phyloP scores from a whole-genome alignment of 2,113 vertebrate genomes.

The Abramis brama region DNA sequence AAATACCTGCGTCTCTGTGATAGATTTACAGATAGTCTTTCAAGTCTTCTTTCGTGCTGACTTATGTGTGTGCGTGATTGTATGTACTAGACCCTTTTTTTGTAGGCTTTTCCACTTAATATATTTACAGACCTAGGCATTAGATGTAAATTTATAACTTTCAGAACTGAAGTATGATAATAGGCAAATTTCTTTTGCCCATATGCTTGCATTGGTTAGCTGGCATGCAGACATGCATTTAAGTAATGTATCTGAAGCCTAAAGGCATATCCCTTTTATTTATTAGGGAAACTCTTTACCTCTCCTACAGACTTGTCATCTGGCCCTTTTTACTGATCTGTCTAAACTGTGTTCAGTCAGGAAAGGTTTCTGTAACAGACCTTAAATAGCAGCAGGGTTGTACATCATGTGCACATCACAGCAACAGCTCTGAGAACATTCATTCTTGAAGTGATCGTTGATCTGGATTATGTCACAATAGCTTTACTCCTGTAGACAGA shows the following conservation, averaged over 20 bases:
- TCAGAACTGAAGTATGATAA: not conserved
- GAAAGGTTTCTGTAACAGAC: slow-evolving; percentile 11
- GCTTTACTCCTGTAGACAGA: not conserved
- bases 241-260: slow-evolving; percentile 31
- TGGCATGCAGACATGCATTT: slow-evolving; percentile 1
- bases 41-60: slow-evolving; percentile 46
- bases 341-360: slow-evolving; percentile 16
- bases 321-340: not conserved
- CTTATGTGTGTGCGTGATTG: slow-evolving; percentile 37
- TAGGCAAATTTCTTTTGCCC: not conserved
- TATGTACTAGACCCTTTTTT: not conserved
- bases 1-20: slow-evolving; percentile 70
- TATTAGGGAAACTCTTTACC: not conserved
- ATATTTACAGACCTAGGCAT: not conserved
- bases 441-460: not conserved
- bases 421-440: not conserved
- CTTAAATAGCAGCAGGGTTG: not conserved
- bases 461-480: not conserved
- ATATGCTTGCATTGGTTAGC: not conserved
- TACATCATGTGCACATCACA: not conserved
- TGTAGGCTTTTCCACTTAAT: not conserved
- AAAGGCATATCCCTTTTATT: slow-evolving; percentile 30
- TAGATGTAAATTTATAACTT: not conserved
- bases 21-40: slow-evolving; percentile 68
- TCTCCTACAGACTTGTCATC: not conserved